phyloP scores from a whole-genome alignment of 92 coral and sea anemone species.

The Palythoa grandis region DNA sequence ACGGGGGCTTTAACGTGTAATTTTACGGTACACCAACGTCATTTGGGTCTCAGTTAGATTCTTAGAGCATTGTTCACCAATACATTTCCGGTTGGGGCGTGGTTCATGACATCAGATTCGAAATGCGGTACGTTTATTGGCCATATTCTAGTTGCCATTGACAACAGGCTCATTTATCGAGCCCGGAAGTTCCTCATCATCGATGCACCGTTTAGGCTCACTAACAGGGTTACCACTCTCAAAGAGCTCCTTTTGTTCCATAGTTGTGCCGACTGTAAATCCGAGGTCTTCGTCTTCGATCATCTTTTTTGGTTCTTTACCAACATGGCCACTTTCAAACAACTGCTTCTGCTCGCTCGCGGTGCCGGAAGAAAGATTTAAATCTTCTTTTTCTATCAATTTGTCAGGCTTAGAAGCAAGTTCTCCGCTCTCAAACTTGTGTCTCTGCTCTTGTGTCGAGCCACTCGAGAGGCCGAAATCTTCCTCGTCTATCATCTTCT shows the following conservation, averaged over 20 bases:
- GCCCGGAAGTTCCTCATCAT: slow-evolving; percentile 27
- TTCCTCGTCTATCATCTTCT: slow-evolving; percentile 36
- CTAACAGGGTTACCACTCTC: neutral
- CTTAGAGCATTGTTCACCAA: neutral
- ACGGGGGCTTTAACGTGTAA: too few species aligned
- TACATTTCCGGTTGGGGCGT: neutral
- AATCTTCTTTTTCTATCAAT: slow-evolving; percentile 31
- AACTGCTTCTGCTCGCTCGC: slow-evolving; percentile 28
- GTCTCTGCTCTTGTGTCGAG: slow-evolving; percentile 23
- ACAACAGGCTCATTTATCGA: slow-evolving; percentile 5
- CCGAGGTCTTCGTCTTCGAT: slow-evolving; percentile 17
- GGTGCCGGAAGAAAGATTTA: slow-evolving; percentile 15
- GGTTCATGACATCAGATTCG: neutral
- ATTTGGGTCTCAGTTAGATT: too few species aligned
- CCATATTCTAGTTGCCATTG: slow-evolving; percentile 37
- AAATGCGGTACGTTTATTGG: neutral
- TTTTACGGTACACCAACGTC: too few species aligned
- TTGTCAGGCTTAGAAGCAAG: slow-evolving; percentile 24
- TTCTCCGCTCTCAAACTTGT: slow-evolving; percentile 45
- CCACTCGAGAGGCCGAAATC: slow-evolving; percentile 40
- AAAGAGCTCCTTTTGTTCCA: slow-evolving; percentile 24
- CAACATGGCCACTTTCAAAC: slow-evolving; percentile 30
- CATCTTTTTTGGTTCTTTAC: slow-evolving; percentile 17
- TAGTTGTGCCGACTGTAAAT: neutral
- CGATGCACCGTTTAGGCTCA: neutral